phyloP scores from a whole-genome alignment of 2,113 vertebrate species.

The Dicaeum eximium region DNA sequence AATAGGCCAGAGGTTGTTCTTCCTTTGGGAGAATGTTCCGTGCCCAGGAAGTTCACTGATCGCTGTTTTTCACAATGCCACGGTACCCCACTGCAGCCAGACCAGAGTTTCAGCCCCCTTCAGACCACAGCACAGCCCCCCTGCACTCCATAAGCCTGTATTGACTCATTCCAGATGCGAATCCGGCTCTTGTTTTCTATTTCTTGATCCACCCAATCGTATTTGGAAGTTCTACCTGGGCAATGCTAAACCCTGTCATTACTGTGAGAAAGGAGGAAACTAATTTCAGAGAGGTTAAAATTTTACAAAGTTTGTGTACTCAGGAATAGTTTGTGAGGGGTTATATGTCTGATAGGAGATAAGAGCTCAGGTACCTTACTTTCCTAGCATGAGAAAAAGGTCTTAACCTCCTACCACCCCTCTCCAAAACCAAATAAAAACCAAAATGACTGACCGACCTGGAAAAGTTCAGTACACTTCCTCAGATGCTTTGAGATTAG shows the following conservation, averaged over 20 bases:
- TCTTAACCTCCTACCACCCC: not conserved
- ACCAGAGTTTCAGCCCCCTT: not conserved
- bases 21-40: not conserved
- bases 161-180: not conserved
- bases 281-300: constrained; percentile 68
- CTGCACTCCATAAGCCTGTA: not conserved
- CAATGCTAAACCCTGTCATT: not conserved
- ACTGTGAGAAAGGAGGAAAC: constrained; percentile 40
- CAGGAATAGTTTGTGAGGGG: constrained; percentile 35
- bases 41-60: not conserved
- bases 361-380: constrained; percentile 47
- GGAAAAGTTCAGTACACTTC: not conserved
- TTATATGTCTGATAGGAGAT: constrained; percentile 62
- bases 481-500: not conserved
- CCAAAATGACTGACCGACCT: rapidly evolving
- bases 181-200: not conserved
- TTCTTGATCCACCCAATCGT: not conserved
- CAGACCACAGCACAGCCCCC: not conserved
- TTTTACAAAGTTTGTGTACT: constrained; percentile 70
- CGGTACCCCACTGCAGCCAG: not conserved
- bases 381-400: constrained; percentile 44
- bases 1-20: not conserved
- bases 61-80: not conserved
- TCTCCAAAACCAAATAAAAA: not conserved
- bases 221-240: constrained; percentile 2